Evolutionary conservation across 1,140 invertebrate species (phyloP), one percentile per base, ranked within the genome.

Genomic region (Drosophila watanabei): DNA sequence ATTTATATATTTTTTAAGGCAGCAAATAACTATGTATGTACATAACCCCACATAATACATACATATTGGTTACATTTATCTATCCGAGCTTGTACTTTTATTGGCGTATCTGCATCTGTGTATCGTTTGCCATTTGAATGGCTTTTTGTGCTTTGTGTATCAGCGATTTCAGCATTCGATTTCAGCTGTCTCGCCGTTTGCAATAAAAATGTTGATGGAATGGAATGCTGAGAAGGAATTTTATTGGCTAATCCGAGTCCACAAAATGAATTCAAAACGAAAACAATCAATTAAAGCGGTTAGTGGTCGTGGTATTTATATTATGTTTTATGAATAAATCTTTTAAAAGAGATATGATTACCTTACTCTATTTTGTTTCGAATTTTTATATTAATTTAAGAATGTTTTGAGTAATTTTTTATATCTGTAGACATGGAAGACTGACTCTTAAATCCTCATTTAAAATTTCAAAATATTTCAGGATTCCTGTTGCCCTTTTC

Each of bases 191-290:
- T 51, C 70, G 37, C n/a, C 45, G 18, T 59, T 39, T 75, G 75
- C 62, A 65, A 77, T 77, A 77, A 77, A 68, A 77, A 77, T 33
- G 41, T 41, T 77, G 73, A 77, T 77, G n/a, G 45, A 35, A 77
- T 39, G 30, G 51, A 66, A 76, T 76, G 45, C n/a, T 20, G 32
- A 11, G 14, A 16, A 45, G 39, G 46, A 75, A 63, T 56, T 54
- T 61, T 35, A 54, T 45, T 54, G 57, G 11, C 33, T 73, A 39
- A 73, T 62, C 39, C n/a, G 18, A 20, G 5, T 24, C 13, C 5
- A 20, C 41, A 16, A 73, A 62, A 46, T 18, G 14, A 20, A 46
- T 35, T 20, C 3, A 8, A 37, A 41, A 20, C 16, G 43, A 16
- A 48, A 24, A 49, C 32, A 20, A 57, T 4, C 32, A 58, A 35